A percentile compares a stretch with the other conserved stretches of the same genome.
Evolutionary conservation across 1,140 invertebrate genomes (phyloP).

Genomic region (Daktulosphaira vitifoliae): DNA sequence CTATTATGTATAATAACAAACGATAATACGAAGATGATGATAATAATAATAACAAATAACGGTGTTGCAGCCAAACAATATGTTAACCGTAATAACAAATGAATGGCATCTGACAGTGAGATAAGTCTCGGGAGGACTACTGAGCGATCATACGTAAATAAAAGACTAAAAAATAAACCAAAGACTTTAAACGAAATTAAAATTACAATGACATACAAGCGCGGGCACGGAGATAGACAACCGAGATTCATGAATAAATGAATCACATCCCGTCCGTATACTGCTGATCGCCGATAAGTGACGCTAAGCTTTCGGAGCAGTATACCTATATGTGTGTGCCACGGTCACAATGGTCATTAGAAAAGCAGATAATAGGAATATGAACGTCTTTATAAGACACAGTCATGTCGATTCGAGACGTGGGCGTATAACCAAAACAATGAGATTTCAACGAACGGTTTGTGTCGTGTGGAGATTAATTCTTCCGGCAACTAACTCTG

Average conservation of each 20-base stretch:
- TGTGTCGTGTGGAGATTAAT: background rate
- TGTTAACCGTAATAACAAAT: constrained; percentile 31
- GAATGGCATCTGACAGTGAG: constrained; percentile 33
- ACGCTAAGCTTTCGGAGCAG: constrained; percentile 26
- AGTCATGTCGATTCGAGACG: constrained; percentile 15
- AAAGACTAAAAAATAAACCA: constrained; percentile 2
- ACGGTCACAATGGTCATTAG: constrained; percentile 25
- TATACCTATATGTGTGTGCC: no score
- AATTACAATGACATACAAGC: constrained; percentile 25
- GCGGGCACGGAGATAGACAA: constrained; percentile 23
- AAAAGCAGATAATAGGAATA: background rate
- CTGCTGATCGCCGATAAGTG: constrained; percentile 16
- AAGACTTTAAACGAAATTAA: constrained; percentile 28
- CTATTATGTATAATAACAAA: constrained; percentile 10
- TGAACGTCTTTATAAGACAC: background rate
- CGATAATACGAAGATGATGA: background rate
- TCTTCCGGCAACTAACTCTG: no score
- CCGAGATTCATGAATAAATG: constrained; percentile 32
- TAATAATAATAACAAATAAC: constrained; percentile 38
- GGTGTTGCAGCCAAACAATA: constrained; percentile 34
- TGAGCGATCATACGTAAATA: constrained; percentile 6
- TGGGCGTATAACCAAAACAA: constrained; percentile 23
- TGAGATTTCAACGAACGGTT: constrained; percentile 17
- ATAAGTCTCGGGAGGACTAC: constrained; percentile 24
- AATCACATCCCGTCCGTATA: constrained; percentile 25